Conservation (phyloP, 2,888 invertebrate genomes). For the Anarsia innoxiella region DNA sequence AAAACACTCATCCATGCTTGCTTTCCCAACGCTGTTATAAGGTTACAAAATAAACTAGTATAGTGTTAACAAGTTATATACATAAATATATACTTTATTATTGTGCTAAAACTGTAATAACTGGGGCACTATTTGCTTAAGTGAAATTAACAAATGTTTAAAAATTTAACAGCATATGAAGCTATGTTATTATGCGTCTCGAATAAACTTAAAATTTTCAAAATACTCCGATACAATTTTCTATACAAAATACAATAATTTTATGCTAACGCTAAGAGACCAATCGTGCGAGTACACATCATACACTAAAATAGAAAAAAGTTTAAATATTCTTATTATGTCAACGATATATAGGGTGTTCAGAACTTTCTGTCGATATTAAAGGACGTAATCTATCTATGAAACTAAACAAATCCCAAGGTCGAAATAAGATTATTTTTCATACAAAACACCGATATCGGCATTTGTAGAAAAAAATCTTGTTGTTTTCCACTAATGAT, state of each 20-base stretch:
- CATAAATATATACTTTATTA: constrained; percentile 33
- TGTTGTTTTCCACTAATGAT: too few relatives aligned
- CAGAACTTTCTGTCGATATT: too few relatives aligned
- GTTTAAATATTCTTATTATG: constrained; percentile 31
- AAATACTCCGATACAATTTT: constrained; percentile 46
- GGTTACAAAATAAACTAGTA: constrained; percentile 52
- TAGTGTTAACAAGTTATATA: constrained; percentile 57
- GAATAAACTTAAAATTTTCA: constrained; percentile 43
- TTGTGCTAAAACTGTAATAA: constrained; percentile 35
- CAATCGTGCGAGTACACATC: constrained; percentile 29
- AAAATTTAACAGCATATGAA: background rate
- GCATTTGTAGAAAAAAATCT: too few relatives aligned
- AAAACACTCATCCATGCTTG: constrained; percentile 54
- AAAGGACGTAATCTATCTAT: too few relatives aligned
- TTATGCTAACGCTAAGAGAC: constrained; percentile 39
- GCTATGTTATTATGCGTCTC: constrained; percentile 28
- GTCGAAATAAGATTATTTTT: too few relatives aligned
- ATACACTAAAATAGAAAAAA: constrained; percentile 19
- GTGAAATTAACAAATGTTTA: constrained; percentile 18
- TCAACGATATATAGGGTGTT: constrained; percentile 38
- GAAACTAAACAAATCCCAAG: too few relatives aligned
- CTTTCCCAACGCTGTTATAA: constrained; percentile 53
- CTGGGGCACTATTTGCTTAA: background rate
- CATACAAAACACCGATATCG: too few relatives aligned
- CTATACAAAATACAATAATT: constrained; percentile 51